These are phyloP conservation scores for Malacoctenus gilli DNA, from an alignment of 2,797 vertebrate genomes.

Conservation along the genomic window DNA sequence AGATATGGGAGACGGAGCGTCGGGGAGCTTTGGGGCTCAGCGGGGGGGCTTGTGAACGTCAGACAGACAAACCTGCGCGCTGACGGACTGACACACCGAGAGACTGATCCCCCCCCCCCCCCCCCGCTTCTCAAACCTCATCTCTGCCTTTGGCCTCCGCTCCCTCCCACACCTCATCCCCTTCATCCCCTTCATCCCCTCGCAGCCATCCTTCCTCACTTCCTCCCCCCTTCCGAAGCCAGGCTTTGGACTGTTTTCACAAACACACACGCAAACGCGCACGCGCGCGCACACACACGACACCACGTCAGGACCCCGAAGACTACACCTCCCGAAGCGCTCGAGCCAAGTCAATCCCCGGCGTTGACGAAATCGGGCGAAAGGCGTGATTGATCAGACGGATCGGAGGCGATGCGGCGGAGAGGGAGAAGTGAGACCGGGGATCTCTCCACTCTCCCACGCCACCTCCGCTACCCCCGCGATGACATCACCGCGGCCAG, in stretches of 20 bases:
- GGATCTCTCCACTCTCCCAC: constrained; percentile 77
- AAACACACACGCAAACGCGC: constrained; percentile 29
- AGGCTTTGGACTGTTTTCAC: constrained; percentile 61
- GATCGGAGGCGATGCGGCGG: constrained; percentile 44
- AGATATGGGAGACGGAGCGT: constrained; percentile 44
- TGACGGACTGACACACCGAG: constrained; percentile 44
- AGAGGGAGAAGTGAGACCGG: constrained; percentile 72
- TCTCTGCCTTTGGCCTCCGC: constrained; percentile 62
- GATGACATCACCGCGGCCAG: constrained; percentile 76
- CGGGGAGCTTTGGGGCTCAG: constrained; percentile 58
- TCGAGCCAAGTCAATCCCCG: constrained; percentile 64
- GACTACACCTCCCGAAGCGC: constrained; percentile 57
- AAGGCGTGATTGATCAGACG: constrained; percentile 66
- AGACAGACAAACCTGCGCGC: constrained; percentile 37
- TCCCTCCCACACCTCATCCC: constrained; percentile 24
- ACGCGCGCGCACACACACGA: constrained; percentile 27
- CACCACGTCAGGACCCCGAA: constrained; percentile 39
- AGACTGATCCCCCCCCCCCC: constrained; percentile 71
- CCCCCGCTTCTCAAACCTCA: constrained; percentile 65
- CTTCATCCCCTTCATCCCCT: constrained; percentile 64
- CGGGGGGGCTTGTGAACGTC: constrained; percentile 53
- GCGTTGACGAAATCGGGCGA: constrained; percentile 75
- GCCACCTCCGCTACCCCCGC: constrained; percentile 64
- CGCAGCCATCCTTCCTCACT: constrained; percentile 44
- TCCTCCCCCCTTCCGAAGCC: constrained; percentile 48